Base-by-base conservation (phyloP, 1,140 invertebrate genomes). In the Papilio aristodemus region DNA sequence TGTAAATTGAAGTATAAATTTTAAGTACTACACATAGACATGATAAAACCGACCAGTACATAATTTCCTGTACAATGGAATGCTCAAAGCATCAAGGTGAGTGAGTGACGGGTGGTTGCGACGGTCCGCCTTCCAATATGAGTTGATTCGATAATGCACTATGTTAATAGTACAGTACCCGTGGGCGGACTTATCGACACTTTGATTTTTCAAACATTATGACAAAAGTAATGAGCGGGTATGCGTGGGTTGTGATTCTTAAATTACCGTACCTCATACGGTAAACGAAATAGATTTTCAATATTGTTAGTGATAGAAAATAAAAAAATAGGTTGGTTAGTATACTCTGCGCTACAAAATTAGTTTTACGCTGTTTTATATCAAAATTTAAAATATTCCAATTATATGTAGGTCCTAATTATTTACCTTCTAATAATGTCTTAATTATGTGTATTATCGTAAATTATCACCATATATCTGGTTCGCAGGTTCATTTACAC, bases 51-150 rank as follows among this genome's bases (percentile, higher is more conserved):
- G 70, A 74, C 64, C 69, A 11, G 60, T 57, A 68, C 68, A 72
- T 70, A 67, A 77, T 74, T 85, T 85, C 83, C 83, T 76, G 81
- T 60, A 80, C 69, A 64, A 68, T 70, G 78, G 83, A 83, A 85
- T 85, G 81, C 50, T 70, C 70, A 72, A 73, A 64, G 37, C 22
- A 73, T 76, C 80, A 85, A 85, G 83, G 83, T 74, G 58, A 85
- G 67, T 77, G 37, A 70, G 76, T 77, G 74, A 81, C 76, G 69
- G 71, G 73, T 67, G 50, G 66, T 37, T 36, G 64, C 38, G n/a
- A n/a, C n/a, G n/a, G n/a, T 25, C 46, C 46, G 36, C n/a, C n/a
- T n/a, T 69, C 39, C 39, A 27, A 63, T 63, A 41, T n/a, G 22
- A 17, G n/a, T 43, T 64, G 62, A 64, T 64, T 64, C 11, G 22